phyloP scores from a whole-genome alignment of 2,888 invertebrate genomes.

The Leptopilina myrica region DNA sequence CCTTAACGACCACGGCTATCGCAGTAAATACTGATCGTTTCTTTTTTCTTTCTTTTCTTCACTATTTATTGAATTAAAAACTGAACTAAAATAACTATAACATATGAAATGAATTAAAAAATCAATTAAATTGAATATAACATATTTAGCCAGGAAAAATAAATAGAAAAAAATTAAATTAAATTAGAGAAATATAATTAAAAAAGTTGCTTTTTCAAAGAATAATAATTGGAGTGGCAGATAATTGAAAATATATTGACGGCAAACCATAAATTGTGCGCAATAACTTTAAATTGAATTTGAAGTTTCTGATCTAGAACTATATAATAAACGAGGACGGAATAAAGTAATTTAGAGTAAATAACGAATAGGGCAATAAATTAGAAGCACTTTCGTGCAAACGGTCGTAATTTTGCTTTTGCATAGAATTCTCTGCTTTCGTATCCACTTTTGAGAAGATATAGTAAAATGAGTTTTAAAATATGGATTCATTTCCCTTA shows the following conservation, averaged over 20 bases:
- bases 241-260: background rate
- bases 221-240: background rate
- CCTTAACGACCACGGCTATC: no score
- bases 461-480: conserved; percentile 28
- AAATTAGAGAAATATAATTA: no score
- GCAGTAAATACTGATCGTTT: no score
- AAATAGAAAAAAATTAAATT: no score
- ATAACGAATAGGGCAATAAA: conserved; percentile 32
- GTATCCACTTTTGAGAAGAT: conserved; percentile 2
- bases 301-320: conserved; percentile 4
- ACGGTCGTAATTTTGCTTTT: conserved; percentile 22
- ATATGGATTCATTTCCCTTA: conserved; percentile 35
- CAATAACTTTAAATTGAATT: conserved; percentile 16
- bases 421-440: conserved; percentile 25
- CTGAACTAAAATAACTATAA: no score
- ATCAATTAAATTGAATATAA: no score
- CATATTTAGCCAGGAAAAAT: no score
- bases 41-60: no score
- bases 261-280: background rate
- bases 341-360: conserved; percentile 26
- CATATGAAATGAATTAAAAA: no score
- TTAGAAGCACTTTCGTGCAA: conserved; percentile 28
- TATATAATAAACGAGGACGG: conserved; percentile 19
- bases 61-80: no score
- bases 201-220: no score